Evolutionary conservation across 2,888 invertebrate genomes (phyloP), one percentile per base, ranked within the genome.

Genomic region (Diarsia rubi): DNA sequence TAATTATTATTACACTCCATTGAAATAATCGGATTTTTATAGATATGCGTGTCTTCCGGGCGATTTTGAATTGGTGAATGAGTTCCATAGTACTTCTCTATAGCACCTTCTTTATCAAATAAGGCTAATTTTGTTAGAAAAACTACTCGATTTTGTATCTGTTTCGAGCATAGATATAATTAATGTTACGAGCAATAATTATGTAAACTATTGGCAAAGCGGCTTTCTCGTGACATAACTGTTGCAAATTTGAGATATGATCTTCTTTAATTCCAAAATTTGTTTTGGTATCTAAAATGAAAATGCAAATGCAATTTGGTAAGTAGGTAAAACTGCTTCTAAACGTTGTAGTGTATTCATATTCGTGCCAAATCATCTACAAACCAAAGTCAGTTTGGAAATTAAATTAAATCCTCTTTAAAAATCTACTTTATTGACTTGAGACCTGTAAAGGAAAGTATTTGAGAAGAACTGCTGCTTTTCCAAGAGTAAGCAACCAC

Each of bases 1-100:
- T 78, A n/a, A n/a, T n/a, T n/a, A 49, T 49, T 64, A 73, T 64
- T 79, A 64, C 27, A 73, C 24, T 73, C 57, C 64, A 19, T 57
- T 37, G 31, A 57, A 72, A 64, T 19, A 24, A 45, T 49, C 24
- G 19, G 12, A 21, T 42, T 47, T 37, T 14, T 37, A 63, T 14
- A 37, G 37, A 60, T 60, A n/a, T 37, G 60, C 47, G 24, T 67
- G 49, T 16, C 75, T 75, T 71, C 42, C 47, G 62, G 71, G 54
- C 21, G 31, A 69, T 21, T 69, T 21, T 44, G 19, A 62, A 45
- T 4, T 8, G n/a, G 3, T 54, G n/a, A 45, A 27, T 69, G 52
- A 27, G 16, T 62, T 52, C 14, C 11, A 52, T 27, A 60, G 16
- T n/a, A 8, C 11, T 5, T 9, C 6, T 31, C 0, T 27, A 16